Conservation (phyloP, 37 sponge, comb jelly and placozoan genomes). For the Hexactinellida sp. region DNA sequence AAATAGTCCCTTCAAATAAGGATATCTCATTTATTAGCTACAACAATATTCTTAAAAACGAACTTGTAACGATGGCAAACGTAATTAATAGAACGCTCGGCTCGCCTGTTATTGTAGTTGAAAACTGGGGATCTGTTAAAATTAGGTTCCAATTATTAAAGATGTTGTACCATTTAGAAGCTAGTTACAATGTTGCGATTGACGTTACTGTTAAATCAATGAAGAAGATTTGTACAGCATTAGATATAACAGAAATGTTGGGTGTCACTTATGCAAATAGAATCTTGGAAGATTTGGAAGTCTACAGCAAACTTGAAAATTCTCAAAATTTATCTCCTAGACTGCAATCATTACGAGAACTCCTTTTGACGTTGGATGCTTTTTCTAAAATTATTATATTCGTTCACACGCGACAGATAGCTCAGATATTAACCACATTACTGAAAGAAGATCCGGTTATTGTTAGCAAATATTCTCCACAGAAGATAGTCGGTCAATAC, state of each 20-base stretch:
- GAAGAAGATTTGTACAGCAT: not conserved
- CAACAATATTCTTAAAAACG: not conserved
- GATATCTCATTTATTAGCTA: not conserved
- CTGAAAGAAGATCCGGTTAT: not conserved
- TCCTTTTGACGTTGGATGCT: not conserved
- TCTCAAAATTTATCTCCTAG: not conserved
- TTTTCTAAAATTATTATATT: not conserved
- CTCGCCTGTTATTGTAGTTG: not conserved
- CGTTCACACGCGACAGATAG: not conserved
- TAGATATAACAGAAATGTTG: not conserved
- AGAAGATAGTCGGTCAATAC: not conserved
- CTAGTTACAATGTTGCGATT: not conserved
- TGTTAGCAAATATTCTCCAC: not conserved
- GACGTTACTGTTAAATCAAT: not conserved
- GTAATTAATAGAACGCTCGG: not conserved
- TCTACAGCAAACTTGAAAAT: not conserved
- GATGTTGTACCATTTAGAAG: not conserved
- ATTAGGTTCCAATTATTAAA: not conserved
- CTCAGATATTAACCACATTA: not conserved
- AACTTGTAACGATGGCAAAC: not conserved
- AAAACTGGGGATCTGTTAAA: not conserved
- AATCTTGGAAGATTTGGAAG: not conserved
- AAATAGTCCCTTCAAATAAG: not conserved
- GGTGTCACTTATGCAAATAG: not conserved
- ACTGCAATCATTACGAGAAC: not conserved